Evolutionary conservation across 2,113 vertebrate species (phyloP).

Genomic region (Sinocyclocheilus rhinocerous): DNA sequence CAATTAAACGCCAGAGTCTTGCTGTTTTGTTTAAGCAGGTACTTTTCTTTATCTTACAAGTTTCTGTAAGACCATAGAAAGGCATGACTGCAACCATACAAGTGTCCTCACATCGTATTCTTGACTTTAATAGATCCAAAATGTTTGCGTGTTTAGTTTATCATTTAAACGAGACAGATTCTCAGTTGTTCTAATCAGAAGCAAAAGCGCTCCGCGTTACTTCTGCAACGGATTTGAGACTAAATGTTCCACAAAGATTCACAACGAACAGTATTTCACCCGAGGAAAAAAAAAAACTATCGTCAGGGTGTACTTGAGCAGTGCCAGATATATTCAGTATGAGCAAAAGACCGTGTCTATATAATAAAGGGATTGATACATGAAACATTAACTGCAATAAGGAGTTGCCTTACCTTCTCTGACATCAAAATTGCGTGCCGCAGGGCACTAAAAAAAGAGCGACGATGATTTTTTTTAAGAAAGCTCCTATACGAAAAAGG

Average conservation of each 20-base stretch:
- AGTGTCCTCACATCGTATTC: neutral
- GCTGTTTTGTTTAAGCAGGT: neutral
- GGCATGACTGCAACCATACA: neutral
- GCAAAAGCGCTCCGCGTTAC: neutral
- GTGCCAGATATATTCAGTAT: neutral
- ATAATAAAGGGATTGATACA: neutral
- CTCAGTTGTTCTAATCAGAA: neutral
- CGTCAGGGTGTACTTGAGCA: neutral
- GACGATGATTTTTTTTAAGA: slow-evolving; percentile 14
- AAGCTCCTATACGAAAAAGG: slow-evolving; percentile 4
- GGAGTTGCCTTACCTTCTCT: slow-evolving; percentile 48
- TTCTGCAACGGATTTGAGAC: neutral
- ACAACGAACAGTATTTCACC: neutral
- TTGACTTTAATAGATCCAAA: neutral
- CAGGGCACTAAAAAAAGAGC: slow-evolving; percentile 25
- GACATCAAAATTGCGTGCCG: slow-evolving; percentile 50
- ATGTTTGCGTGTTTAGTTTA: neutral
- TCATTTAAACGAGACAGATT: neutral
- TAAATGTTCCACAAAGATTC: neutral
- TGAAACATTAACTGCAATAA: neutral
- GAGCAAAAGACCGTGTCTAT: neutral
- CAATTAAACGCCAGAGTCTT: neutral
- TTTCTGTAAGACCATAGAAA: neutral
- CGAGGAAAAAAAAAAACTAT: too few species aligned
- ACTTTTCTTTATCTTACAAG: neutral